A percentile compares a stretch with the other conserved stretches of the same genome.
Conservation (phyloP, 1,140 invertebrate species). For the Drosophila nasuta region DNA sequence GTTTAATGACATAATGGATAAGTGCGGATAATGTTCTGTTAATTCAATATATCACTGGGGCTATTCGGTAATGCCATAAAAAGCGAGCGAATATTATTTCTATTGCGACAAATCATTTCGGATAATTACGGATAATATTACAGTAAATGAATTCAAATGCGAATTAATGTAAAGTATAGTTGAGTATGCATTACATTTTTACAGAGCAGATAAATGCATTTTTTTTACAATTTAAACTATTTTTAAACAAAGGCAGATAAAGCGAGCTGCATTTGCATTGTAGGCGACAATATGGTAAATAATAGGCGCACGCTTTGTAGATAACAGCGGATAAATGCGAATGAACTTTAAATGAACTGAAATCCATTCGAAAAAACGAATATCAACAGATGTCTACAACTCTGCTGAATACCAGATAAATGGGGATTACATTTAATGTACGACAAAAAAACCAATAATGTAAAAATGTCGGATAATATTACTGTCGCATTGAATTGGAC, state of each 20-base stretch:
- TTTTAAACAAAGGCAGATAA: conserved; percentile 1
- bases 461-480: neutral
- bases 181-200: conserved; percentile 4
- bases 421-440: neutral
- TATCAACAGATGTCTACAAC: neutral
- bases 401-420: neutral
- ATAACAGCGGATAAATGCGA: conserved; percentile 10
- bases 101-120: neutral
- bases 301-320: neutral
- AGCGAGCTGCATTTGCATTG: neutral
- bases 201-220: neutral
- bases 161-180: neutral
- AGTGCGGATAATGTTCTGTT: neutral
- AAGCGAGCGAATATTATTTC: neutral
- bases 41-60: neutral
- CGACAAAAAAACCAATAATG: neutral
- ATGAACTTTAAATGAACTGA: conserved; percentile 4
- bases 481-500: conserved; percentile 14
- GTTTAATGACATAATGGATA: neutral
- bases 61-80: neutral
- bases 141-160: neutral
- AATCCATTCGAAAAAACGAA: neutral
- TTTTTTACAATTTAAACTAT: neutral
- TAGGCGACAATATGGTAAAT: neutral
- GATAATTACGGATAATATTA: conserved; percentile 16